Evolutionary conservation across 1,140 invertebrate genomes (phyloP), one percentile per base, ranked within the genome.

Genomic region (Lepidurus packardi): DNA sequence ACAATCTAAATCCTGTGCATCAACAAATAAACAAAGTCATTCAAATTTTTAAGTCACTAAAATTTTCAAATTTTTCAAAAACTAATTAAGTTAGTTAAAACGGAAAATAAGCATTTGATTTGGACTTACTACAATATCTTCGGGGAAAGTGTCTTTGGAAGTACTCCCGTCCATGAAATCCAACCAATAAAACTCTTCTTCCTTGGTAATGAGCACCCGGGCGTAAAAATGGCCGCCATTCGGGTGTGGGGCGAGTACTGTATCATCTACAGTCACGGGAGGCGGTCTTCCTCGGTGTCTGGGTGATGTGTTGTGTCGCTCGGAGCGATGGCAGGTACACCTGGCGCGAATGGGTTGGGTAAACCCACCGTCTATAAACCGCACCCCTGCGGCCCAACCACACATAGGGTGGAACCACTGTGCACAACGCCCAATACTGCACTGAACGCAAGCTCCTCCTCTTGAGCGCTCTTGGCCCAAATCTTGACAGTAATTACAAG

Each of bases 101-200:
- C 0, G 42, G n/a, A 45, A 34, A 13, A n/a, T 34, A 34, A 34
- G 34, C 0, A 34, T 34, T 34, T 34, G 34, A 43, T 8, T 8
- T n/a, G 78, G 78, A 83, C 82, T 83, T 80, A 87, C 86, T 41
- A 82, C 82, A 78, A 89, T 85, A 83, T 89, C 87, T 73, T 87
- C 84, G 45, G 88, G 88, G 78, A 85, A 87, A 4, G 89, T 81
- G 84, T 91, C 89, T 76, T 90, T 87, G 74, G 88, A 89, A 80
- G 88, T 89, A 73, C 90, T 91, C 6, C 88, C 86, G 83, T 92
- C 91, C 65, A 86, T 86, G 83, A 92, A 92, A 41, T 89, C 88
- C 4, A 91, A 88, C 81, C 87, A 87, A 81, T 89, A 90, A 80
- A 88, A 89, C 42, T 86, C 82, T 42, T 87, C 85, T 34, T 85